Percentiles rank a stretch among this genome's conserved stretches.
Evolutionary conservation across 2,797 vertebrate species (phyloP).

Genomic region (Vireo griseus): DNA sequence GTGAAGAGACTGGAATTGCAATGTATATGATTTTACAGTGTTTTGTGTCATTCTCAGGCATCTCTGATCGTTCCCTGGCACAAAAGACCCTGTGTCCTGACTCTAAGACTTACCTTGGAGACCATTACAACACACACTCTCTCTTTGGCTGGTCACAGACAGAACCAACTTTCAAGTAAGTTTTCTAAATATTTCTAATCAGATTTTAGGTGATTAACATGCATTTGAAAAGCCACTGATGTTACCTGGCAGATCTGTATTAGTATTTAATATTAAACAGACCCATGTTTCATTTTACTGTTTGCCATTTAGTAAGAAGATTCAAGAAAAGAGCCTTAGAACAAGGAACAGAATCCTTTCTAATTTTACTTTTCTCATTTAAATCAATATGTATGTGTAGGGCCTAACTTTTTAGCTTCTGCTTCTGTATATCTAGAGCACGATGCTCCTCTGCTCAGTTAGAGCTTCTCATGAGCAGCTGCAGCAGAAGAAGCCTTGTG

Average conservation of each 20-base stretch:
- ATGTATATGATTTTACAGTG: background rate
- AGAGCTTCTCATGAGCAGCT: background rate
- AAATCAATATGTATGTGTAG: background rate
- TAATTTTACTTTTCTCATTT: background rate
- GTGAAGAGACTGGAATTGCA: background rate
- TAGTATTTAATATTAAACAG: background rate
- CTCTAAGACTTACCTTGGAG: conserved; percentile 55
- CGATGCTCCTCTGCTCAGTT: background rate
- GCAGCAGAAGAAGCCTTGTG: background rate
- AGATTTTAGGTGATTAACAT: background rate
- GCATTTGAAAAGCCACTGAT: background rate
- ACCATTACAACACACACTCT: conserved; percentile 50
- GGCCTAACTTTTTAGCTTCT: background rate
- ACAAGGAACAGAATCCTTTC: background rate
- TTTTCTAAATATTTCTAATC: background rate
- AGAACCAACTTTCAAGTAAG: conserved; percentile 52
- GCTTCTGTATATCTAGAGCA: background rate
- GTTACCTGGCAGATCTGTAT: background rate
- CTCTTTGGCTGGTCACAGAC: conserved; percentile 61
- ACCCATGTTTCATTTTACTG: background rate
- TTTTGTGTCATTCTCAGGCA: conserved; percentile 4
- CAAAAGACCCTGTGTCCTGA: conserved; percentile 52
- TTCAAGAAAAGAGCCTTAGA: background rate
- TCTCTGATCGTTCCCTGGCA: conserved; percentile 24
- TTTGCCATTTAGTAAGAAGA: background rate